Evolutionary conservation across 1,140 invertebrate genomes (phyloP).

Genomic region (Acromyrmex echinatior): DNA sequence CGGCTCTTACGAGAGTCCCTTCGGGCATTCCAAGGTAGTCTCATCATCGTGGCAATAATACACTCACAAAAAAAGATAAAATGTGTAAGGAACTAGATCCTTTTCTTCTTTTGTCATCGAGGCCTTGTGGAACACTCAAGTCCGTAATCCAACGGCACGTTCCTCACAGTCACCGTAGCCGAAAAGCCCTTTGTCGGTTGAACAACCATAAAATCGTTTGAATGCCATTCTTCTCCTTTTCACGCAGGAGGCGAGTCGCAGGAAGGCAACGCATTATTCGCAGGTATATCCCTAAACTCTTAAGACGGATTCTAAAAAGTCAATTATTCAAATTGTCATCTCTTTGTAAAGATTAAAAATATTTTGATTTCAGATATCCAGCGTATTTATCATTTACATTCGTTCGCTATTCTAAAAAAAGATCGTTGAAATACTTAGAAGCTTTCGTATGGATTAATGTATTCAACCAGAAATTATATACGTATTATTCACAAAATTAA

Average conservation of each 20-base stretch:
- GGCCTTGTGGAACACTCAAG: not conserved
- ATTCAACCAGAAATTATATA: not conserved
- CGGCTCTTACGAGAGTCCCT: not conserved
- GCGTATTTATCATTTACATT: not conserved
- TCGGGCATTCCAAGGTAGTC: conserved; percentile 34
- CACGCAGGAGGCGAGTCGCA: conserved; percentile 23
- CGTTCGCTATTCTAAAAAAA: not conserved
- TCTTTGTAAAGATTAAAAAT: not conserved
- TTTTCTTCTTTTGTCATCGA: not conserved
- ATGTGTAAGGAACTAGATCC: conserved; percentile 13
- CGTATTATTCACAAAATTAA: not conserved
- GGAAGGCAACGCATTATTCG: conserved; percentile 4
- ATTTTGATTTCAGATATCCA: not conserved
- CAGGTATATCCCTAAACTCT: not conserved
- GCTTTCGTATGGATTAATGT: not conserved
- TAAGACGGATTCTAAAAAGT: not conserved
- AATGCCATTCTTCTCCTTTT: conserved; percentile 55
- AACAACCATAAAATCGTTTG: conserved; percentile 59
- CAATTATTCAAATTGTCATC: not conserved
- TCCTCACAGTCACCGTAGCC: conserved; percentile 9
- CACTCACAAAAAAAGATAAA: conserved; percentile 22
- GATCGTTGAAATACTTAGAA: not conserved
- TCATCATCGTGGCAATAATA: conserved; percentile 48
- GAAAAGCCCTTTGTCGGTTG: conserved; percentile 51
- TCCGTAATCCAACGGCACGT: conserved; percentile 14